These are phyloP conservation scores for Bucorvus abyssinicus DNA, from an alignment of 2,797 vertebrate species.

Conservation along the genomic window DNA sequence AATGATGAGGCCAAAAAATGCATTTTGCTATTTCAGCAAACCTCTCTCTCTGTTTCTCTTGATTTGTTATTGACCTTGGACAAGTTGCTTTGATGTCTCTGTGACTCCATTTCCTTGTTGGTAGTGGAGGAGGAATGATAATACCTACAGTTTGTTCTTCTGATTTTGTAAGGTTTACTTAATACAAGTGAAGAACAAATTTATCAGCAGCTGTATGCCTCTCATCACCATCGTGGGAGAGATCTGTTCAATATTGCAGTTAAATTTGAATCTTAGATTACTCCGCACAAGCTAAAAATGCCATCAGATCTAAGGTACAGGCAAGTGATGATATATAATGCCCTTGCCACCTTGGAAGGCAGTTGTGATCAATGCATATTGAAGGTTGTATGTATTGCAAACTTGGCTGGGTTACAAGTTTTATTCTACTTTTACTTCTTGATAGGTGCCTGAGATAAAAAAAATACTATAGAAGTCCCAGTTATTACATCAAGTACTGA, in stretches of 20 bases:
- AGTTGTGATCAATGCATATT: slow-evolving; percentile 74
- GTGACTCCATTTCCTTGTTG: neutral
- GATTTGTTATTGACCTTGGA: neutral
- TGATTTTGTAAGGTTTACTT: neutral
- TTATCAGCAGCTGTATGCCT: neutral
- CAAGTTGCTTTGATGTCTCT: neutral
- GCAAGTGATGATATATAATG: neutral
- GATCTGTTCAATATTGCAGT: neutral
- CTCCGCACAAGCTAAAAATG: neutral
- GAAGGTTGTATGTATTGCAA: slow-evolving; percentile 61
- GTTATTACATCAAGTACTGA: neutral
- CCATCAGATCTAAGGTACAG: neutral
- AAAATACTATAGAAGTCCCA: neutral
- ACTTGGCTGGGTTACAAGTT: slow-evolving; percentile 74
- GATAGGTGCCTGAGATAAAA: slow-evolving; percentile 57
- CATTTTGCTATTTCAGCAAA: neutral
- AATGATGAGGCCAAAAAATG: neutral
- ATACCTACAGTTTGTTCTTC: neutral
- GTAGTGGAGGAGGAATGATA: neutral
- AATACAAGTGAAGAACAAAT: neutral
- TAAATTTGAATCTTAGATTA: neutral
- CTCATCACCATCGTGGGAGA: neutral
- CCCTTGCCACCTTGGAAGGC: neutral
- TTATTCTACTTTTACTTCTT: slow-evolving; percentile 74
- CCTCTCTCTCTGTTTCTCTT: neutral